Percentiles rank a stretch among this genome's conserved stretches.
Conservation (phyloP, 2,888 invertebrate species). For the Lasioglossum figueresi region DNA sequence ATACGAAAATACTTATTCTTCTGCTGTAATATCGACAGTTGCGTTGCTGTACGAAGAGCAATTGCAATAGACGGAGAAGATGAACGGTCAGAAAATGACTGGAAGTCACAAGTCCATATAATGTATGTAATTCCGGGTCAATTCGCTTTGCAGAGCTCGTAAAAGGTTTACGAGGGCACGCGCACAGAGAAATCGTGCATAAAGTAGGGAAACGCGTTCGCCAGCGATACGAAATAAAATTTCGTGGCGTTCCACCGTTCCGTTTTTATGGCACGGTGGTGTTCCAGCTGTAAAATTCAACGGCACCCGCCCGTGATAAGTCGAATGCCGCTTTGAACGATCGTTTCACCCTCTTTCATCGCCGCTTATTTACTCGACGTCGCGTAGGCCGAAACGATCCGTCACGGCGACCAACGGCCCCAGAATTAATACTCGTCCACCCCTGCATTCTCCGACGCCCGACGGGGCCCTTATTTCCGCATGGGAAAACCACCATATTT, state of each 20-base stretch:
- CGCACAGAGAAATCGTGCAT: constrained; percentile 28
- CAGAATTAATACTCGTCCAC: not conserved
- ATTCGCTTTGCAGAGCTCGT: not conserved
- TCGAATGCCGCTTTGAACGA: constrained; percentile 46
- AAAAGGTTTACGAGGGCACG: not conserved
- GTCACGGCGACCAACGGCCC: not conserved
- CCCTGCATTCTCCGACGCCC: not conserved
- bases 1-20: no score
- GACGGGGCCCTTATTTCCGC: not conserved
- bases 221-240: constrained; percentile 56
- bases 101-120: not conserved
- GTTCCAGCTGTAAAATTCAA: constrained; percentile 53
- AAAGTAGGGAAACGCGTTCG: constrained; percentile 15
- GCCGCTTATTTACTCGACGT: constrained; percentile 41
- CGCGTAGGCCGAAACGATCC: not conserved
- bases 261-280: constrained; percentile 57
- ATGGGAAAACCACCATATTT: not conserved
- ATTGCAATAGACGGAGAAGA: not conserved
- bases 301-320: constrained; percentile 49
- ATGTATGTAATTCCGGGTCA: not conserved
- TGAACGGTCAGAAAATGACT: not conserved
- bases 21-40: no score
- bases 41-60: no score
- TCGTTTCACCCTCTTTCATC: constrained; percentile 38
- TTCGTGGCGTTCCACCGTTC: constrained; percentile 48